Evolutionary conservation across 1,140 invertebrate species (phyloP), one percentile per base, ranked within the genome.

Genomic region (Ectropis grisescens): DNA sequence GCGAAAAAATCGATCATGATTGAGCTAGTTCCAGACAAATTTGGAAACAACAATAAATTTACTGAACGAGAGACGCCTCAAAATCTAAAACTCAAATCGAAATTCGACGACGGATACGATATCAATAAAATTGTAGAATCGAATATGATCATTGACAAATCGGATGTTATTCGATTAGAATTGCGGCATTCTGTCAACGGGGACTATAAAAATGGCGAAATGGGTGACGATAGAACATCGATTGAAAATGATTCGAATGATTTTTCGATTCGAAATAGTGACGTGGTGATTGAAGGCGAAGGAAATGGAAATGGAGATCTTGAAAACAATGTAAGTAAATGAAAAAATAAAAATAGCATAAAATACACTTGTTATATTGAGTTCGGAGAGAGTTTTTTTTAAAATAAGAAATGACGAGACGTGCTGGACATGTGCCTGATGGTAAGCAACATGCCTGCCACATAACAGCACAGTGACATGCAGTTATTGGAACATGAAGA

Each of bases 71-170:
- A 27, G 13, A 33, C 46, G 29, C 33, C 41, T 4, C 36, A 44
- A 11, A 47, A 66, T 47, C 30, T 57, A 7, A 71, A 67, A 40
- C 39, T 49, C 27, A 71, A 72, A 57, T 29, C 29, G 37, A 40
- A 52, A 47, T 35, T 37, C 33, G 29, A 54, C 36, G 43, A 36
- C 13, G 39, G 48, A 12, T 43, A 47, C 15, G 36, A 36, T 35
- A 39, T 50, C 35, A 53, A 52, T 33, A 58, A 56, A 24, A 41
- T 45, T 7, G 41, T 45, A 11, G 47, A 65, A 49, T 48, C 57
- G 28, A 70, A 68, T 37, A 70, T 74, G 41, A 58, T 49, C 25
- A 65, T 68, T 39, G 60, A 72, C 29, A 71, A 68, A 28, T 53
- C 45, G 37, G 67, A 61, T 46, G 66, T 58, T 7, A 74, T 76